A percentile compares a stretch with the other conserved stretches of the same genome.
Conservation (phyloP, 2,797 vertebrate genomes). For the Microcaecilia unicolor region DNA sequence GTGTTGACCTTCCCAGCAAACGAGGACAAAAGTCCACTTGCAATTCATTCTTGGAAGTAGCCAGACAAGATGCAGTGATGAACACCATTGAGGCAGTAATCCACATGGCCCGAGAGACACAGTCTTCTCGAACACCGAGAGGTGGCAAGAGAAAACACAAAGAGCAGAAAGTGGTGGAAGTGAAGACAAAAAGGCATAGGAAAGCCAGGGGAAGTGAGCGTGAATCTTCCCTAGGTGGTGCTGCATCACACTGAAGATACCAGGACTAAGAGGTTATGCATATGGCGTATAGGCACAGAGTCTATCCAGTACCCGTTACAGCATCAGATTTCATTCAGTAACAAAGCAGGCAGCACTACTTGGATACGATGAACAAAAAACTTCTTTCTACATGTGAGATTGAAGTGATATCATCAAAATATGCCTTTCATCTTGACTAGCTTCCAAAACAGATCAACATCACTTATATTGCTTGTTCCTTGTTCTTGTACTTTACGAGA, state of each 20-base stretch:
- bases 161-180: slow-evolving; percentile 34
- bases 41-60: slow-evolving; percentile 70
- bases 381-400: too few relatives aligned
- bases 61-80: slow-evolving; percentile 80
- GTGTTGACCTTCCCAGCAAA: slow-evolving; percentile 80
- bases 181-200: slow-evolving; percentile 64
- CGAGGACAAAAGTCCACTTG: slow-evolving; percentile 64
- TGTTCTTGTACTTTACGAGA: slow-evolving; percentile 10
- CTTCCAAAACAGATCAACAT: slow-evolving; percentile 24
- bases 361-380: slow-evolving; percentile 11
- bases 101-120: slow-evolving; percentile 73
- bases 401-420: too few relatives aligned
- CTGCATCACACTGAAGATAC: not conserved
- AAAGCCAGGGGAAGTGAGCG: slow-evolving; percentile 67
- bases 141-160: slow-evolving; percentile 57
- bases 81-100: slow-evolving; percentile 93
- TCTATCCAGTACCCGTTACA: slow-evolving; percentile 9
- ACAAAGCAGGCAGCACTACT: slow-evolving; percentile 10
- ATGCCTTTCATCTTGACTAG: slow-evolving; percentile 10
- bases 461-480: slow-evolving; percentile 18
- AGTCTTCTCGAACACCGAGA: slow-evolving; percentile 31
- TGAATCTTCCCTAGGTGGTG: slow-evolving; percentile 45
- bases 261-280: slow-evolving; percentile 1
- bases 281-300: not conserved
- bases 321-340: slow-evolving; percentile 25